Evolutionary conservation across 30 jellyfish, hydroid and myxozoan genomes (phyloP), one percentile per base, ranked within the genome.

Genomic region (Turritopsis dohrnii): DNA sequence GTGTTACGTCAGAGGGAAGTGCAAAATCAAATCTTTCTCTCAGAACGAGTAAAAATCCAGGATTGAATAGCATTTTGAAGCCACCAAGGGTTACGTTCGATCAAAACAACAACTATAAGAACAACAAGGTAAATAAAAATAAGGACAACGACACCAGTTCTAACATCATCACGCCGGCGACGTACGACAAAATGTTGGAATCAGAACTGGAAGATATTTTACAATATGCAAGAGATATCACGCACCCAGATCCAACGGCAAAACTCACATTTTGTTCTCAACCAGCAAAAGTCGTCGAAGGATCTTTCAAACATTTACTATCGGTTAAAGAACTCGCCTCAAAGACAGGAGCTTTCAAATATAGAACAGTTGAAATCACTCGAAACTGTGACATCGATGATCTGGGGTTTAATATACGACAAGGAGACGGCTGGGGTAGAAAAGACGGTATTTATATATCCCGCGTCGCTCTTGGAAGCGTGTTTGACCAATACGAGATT

Each of bases 381-480:
- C 75, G 96, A 52, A 79, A 92, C 23, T 89, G 89, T 1, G 97
- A 87, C n/a, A 25, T 54, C 24, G 96, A 84, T 28, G 97, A 92
- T 31, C 65, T 92, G 53, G 97, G 97, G 17, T 83, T 92, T 77
- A 92, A 96, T 72, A 89, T 92, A 24, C 86, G 97, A 52, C 85
- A 86, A 85, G 97, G 97, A 17, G 97, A 92, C 81, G 97, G 97
- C 74, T 92, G 97, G 97, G 97, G 88, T 80, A 92, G 87, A 66
- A 52, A 80, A 5, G 94, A 87, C 16, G 97, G 97, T 29, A 87
- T 92, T 18, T 92, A 53, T 30, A 85, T 92, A 4, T 92, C 97
- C 60, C 87, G 97, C 28, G 76, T 92, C 21, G 79, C 84, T 31
- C 89, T 92, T 20, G 97, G 97, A 16, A 87, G 96, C 30, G 86